phyloP scores from a whole-genome alignment of 2,888 invertebrate species.

The Junonia oenone region DNA sequence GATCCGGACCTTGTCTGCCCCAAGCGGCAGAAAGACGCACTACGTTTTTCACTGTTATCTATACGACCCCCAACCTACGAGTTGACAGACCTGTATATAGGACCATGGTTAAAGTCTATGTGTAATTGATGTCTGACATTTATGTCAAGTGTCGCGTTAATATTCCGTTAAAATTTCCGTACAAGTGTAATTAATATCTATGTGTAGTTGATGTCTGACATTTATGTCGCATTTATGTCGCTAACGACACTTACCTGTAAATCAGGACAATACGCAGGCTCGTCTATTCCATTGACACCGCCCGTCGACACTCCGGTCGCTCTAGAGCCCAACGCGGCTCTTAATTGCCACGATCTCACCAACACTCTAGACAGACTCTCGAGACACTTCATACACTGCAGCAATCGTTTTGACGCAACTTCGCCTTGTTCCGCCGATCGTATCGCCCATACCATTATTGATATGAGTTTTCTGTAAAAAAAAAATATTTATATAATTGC shows the following conservation, averaged over 20 bases:
- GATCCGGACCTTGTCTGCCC: no score
- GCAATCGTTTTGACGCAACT: conserved; percentile 80
- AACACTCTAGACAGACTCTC: conserved; percentile 95
- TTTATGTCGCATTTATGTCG: no score
- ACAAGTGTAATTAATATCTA: no score
- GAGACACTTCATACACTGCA: conserved; percentile 94
- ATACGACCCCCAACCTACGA: no score
- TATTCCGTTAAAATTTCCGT: no score
- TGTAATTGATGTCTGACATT: no score
- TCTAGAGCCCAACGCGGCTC: conserved; percentile 79
- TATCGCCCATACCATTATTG: conserved; percentile 85
- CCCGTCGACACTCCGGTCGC: conserved; percentile 58
- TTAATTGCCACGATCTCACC: conserved; percentile 89
- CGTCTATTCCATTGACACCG: background rate
- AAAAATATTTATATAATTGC: background rate
- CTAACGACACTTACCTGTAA: conserved; percentile 63
- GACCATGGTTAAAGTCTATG: no score
- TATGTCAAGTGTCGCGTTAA: no score
- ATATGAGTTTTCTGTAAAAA: conserved; percentile 88
- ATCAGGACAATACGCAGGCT: conserved; percentile 82
- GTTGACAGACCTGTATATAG: no score
- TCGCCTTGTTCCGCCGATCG: conserved; percentile 66
- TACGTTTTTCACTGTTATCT: no score
- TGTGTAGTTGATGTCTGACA: no score
- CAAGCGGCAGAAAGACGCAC: no score